A percentile compares a stretch with the other conserved stretches of the same genome.
These are phyloP conservation scores for Atherix ibis DNA, from an alignment of 2,888 invertebrate species.

Conservation along the genomic window DNA sequence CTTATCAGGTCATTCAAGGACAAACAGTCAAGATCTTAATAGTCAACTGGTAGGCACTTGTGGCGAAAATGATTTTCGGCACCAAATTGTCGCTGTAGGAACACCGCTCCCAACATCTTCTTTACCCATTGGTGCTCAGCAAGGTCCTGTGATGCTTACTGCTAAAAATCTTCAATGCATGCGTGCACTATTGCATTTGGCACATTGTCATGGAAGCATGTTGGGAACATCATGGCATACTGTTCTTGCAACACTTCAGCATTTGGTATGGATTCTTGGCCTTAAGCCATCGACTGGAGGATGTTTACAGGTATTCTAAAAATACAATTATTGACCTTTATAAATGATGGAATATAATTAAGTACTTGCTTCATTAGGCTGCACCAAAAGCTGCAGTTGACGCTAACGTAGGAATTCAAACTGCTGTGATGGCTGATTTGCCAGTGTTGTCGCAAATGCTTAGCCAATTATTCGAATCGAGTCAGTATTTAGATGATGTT, in stretches of 20 bases:
- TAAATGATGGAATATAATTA: background rate
- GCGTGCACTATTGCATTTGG: conserved; percentile 75
- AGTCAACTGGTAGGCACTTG: conserved; percentile 35
- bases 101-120: conserved; percentile 81
- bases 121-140: conserved; percentile 48
- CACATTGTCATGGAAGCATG: conserved; percentile 82
- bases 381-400: conserved; percentile 58
- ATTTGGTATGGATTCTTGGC: conserved; percentile 87
- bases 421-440: conserved; percentile 91
- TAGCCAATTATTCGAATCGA: conserved; percentile 85
- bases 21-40: conserved; percentile 37
- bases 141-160: conserved; percentile 75
- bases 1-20: conserved; percentile 32
- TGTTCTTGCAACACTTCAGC: conserved; percentile 85
- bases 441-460: conserved; percentile 83
- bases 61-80: conserved; percentile 58
- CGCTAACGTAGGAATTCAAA: conserved; percentile 71
- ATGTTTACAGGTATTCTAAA: conserved; percentile 46
- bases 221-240: conserved; percentile 92
- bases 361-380: conserved; percentile 36
- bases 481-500: conserved; percentile 83
- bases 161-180: conserved; percentile 96
- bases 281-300: conserved; percentile 90
- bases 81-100: conserved; percentile 95
- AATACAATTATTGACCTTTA: background rate